phyloP scores from a whole-genome alignment of 2,797 vertebrate genomes.

The Distichodus sexfasciatus region DNA sequence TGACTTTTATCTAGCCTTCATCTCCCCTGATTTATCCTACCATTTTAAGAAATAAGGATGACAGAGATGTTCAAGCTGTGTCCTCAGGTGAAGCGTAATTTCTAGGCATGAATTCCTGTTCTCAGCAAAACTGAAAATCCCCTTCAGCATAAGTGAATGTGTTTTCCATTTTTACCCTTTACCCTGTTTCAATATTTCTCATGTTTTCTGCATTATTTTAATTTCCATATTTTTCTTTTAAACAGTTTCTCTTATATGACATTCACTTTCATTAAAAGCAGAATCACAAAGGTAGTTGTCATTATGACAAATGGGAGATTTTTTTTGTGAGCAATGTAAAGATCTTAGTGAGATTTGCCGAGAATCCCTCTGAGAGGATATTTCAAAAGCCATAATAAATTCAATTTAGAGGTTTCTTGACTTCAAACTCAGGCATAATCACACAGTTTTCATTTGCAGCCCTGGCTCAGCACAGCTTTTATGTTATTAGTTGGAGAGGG shows the following conservation, averaged over 20 bases:
- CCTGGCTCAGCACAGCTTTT: slow-evolving; percentile 18
- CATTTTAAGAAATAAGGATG: slow-evolving; percentile 62
- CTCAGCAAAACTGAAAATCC: slow-evolving; percentile 32
- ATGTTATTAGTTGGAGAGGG: slow-evolving; percentile 18
- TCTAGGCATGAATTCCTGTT: slow-evolving; percentile 8
- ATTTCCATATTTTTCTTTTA: too few species aligned
- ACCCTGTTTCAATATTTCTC: too few species aligned
- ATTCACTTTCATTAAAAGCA: neutral
- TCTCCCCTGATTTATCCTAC: slow-evolving; percentile 60
- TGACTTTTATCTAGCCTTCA: slow-evolving; percentile 67
- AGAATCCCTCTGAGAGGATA: neutral
- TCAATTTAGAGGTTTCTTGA: slow-evolving; percentile 4
- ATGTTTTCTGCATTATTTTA: neutral
- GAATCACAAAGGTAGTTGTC: neutral
- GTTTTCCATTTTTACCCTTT: neutral
- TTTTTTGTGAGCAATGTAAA: neutral
- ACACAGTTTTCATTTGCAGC: neutral
- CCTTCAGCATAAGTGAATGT: neutral
- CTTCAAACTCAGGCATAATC: slow-evolving; percentile 17
- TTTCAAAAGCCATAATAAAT: neutral
- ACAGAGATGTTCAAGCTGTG: slow-evolving; percentile 27
- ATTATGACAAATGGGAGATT: neutral
- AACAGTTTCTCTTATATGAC: neutral
- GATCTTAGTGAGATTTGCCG: neutral
- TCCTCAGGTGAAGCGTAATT: slow-evolving; percentile 36